Percentiles rank a stretch among this genome's conserved stretches.
Conservation (phyloP, 2,888 invertebrate genomes). For the Campoplex nolae region DNA sequence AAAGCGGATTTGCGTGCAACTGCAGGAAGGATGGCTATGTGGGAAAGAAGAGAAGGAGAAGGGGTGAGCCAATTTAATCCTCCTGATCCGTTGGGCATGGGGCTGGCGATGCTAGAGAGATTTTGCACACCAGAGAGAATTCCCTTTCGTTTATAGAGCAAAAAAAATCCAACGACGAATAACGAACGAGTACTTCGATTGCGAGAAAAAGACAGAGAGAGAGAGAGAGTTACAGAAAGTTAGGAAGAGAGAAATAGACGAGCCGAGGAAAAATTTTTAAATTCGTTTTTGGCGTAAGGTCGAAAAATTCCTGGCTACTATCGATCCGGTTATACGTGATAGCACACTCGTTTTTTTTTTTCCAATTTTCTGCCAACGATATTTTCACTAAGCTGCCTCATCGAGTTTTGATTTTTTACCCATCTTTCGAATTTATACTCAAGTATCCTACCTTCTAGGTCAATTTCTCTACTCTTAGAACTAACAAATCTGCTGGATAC, state of each 20-base stretch:
- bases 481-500: not conserved
- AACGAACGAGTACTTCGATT: conserved; percentile 56
- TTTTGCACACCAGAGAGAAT: conserved; percentile 58
- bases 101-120: conserved; percentile 45
- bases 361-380: not conserved
- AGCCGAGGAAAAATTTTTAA: conserved; percentile 34
- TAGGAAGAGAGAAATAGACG: not conserved
- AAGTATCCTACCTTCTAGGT: conserved; percentile 19
- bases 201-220: not conserved
- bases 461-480: conserved; percentile 14
- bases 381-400: conserved; percentile 28
- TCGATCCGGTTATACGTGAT: conserved; percentile 50
- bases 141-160: conserved; percentile 42
- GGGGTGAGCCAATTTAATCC: conserved; percentile 65
- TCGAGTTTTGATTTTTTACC: conserved; percentile 49
- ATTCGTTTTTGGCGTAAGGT: conserved; percentile 47
- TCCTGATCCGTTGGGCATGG: conserved; percentile 60
- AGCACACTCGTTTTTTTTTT: conserved; percentile 31
- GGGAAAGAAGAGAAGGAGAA: conserved; percentile 5
- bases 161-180: conserved; percentile 52
- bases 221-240: not conserved
- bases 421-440: conserved; percentile 18
- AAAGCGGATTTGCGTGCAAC: conserved; percentile 61
- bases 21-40: conserved; percentile 25
- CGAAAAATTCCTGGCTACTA: conserved; percentile 27